A percentile compares a stretch with the other conserved stretches of the same genome.
These are phyloP conservation scores for Brachyopa scutellaris DNA, from an alignment of 2,888 invertebrate genomes.

Conservation along the genomic window DNA sequence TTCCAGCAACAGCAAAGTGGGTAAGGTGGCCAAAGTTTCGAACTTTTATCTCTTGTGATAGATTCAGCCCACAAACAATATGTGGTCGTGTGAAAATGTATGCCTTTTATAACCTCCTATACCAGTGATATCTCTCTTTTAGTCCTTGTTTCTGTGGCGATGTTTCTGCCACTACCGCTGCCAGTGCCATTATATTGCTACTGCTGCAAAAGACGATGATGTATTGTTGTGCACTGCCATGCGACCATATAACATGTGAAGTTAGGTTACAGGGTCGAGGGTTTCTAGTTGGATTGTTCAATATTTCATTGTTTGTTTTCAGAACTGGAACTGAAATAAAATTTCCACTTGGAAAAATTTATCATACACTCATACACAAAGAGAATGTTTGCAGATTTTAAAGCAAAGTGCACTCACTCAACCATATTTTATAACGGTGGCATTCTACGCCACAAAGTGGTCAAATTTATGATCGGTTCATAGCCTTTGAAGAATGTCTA, in stretches of 20 bases:
- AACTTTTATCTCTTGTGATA: constrained; percentile 59
- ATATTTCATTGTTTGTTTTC: constrained; percentile 72
- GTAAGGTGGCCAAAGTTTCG: constrained; percentile 46
- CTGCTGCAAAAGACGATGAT: constrained; percentile 67
- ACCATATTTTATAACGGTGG: constrained; percentile 69
- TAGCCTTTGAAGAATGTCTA: constrained; percentile 64
- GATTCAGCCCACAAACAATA: constrained; percentile 62
- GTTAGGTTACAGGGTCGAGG: constrained; percentile 70
- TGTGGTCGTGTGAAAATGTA: constrained; percentile 69
- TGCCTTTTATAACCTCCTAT: constrained; percentile 64
- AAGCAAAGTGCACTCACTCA: constrained; percentile 69
- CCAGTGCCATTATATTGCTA: constrained; percentile 22
- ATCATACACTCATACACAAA: constrained; percentile 66
- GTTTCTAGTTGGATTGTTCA: constrained; percentile 71
- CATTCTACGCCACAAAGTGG: constrained; percentile 69
- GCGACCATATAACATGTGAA: constrained; percentile 68
- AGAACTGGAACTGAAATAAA: constrained; percentile 72
- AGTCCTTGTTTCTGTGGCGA: constrained; percentile 55
- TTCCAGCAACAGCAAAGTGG: constrained; percentile 29
- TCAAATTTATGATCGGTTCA: constrained; percentile 71
- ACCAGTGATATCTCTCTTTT: constrained; percentile 63
- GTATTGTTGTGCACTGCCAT: constrained; percentile 69
- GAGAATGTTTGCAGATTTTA: constrained; percentile 67
- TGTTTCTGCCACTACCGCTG: constrained; percentile 23
- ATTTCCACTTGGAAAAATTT: constrained; percentile 71